Evolutionary conservation across 2,113 vertebrate species (phyloP), one percentile per base, ranked within the genome.

Genomic region (Xyrauchen texanus): DNA sequence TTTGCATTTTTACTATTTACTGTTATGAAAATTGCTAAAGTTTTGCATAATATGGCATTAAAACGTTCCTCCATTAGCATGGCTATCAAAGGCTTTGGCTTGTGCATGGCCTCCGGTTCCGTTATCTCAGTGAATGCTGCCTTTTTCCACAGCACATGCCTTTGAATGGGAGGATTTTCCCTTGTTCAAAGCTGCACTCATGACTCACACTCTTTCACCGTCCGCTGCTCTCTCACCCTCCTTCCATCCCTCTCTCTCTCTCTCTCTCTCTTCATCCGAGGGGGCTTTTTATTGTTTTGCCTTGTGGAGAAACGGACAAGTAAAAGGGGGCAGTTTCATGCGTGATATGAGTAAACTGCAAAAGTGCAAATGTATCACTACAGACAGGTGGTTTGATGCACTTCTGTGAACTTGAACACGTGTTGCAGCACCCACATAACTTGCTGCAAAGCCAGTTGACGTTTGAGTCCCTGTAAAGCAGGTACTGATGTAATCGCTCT

Each of bases 281-380:
- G 58, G 66, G 72, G 68, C 80, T 81, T 77, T 76, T 62, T n/a
- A 8, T 34, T 57, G 42, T 64, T 68, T 53, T 45, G 11, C 47
- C 21, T 34, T 68, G 13, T 76, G 58, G 42, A 76, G 73, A 46
- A 60, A 67, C 8, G 53, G 15, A n/a, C 21, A 62, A 71, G 15
- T 6, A n/a, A n/a, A 15, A 16, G 53, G 47, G 53, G 61, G 10
- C 7, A 55, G 66, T 81, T 76, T 81, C 73, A 12, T 44, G 53
- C 11, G 47, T 47, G 49, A 68, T 69, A 81, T 81, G 80, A 81
- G 47, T 81, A 76, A 76, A 58, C 57, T 77, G 21, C 21, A 62
- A 15, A 64, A 44, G 60, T 71, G 44, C 13, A 67, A 81, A 67
- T 64, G 60, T 51, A 52, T 52, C 58, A 57, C 46, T 70, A 51